Conservation (phyloP, 1,140 invertebrate species). For the Lepidotrigona ventralis region DNA sequence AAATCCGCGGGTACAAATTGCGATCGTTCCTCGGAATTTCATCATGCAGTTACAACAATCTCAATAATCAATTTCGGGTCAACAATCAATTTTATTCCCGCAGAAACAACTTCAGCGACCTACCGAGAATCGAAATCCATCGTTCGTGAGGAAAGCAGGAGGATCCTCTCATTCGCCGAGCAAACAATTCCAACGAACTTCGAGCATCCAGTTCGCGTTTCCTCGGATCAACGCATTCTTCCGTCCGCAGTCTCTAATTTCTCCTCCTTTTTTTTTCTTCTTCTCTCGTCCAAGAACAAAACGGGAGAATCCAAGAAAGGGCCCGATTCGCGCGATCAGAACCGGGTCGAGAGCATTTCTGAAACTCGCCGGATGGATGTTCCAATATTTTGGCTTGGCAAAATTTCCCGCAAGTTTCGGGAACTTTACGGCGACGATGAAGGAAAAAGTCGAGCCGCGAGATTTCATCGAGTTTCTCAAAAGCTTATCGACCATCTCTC, state of each 20-base stretch:
- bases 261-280: fast-evolving
- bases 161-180: not conserved
- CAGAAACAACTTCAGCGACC: no score
- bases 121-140: no score
- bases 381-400: not conserved
- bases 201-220: not conserved
- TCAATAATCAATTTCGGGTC: no score
- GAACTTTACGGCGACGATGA: not conserved
- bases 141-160: no score
- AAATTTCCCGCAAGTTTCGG: slow-evolving; percentile 16
- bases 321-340: not conserved
- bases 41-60: no score
- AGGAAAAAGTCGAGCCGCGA: slow-evolving; percentile 15
- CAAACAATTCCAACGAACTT: not conserved
- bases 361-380: not conserved
- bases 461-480: slow-evolving; percentile 26
- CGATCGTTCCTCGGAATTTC: no score
- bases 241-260: not conserved
- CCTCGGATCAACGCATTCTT: not conserved
- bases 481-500: not conserved
- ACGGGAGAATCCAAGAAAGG: not conserved
- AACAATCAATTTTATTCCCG: no score
- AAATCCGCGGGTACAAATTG: no score
- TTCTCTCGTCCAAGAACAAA: no score
- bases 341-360: not conserved